These are phyloP conservation scores for Cephus spinipes DNA, from an alignment of 2,888 invertebrate species.

Conservation along the genomic window DNA sequence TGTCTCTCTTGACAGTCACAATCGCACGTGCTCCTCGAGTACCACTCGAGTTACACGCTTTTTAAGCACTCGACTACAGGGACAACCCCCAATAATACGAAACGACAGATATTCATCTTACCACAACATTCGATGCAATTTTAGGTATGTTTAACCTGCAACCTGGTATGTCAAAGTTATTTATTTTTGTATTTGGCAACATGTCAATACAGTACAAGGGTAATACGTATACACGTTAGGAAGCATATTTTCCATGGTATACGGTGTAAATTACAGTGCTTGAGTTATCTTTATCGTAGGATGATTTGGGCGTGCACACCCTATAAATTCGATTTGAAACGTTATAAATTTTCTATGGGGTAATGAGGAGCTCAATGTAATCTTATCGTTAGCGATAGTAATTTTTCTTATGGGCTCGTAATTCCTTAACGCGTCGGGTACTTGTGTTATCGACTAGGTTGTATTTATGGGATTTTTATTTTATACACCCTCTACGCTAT, in stretches of 20 bases:
- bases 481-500: neutral
- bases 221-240: neutral
- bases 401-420: neutral
- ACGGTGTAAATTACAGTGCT: neutral
- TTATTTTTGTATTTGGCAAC: neutral
- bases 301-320: neutral
- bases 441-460: neutral
- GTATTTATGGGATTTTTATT: neutral
- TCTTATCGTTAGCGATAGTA: neutral
- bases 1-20: conserved; percentile 1
- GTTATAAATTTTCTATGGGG: neutral
- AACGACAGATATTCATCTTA: neutral
- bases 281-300: neutral
- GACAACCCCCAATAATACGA: neutral
- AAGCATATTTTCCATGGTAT: neutral
- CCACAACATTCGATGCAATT: neutral
- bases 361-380: neutral
- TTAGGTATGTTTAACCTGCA: neutral
- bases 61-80: neutral
- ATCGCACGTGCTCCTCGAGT: neutral
- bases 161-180: neutral
- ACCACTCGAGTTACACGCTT: neutral
- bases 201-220: neutral
- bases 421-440: neutral
- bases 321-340: neutral